Evolutionary conservation across 2,113 vertebrate genomes (phyloP).

Genomic region (Grus americana): DNA sequence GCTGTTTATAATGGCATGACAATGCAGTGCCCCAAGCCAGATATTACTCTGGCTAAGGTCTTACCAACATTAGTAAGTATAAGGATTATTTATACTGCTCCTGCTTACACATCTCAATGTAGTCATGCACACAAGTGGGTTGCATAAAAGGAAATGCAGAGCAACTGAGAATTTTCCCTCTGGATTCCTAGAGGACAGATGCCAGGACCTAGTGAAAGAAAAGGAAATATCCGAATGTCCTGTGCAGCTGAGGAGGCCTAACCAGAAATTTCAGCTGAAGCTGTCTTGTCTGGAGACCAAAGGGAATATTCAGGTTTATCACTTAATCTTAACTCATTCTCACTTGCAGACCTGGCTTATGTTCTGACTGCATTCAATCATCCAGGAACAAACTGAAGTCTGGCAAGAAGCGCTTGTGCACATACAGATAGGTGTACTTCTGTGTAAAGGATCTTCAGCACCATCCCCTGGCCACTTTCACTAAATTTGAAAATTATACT

Average conservation of each 20-base stretch:
- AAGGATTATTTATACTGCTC: neutral
- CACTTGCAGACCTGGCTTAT: neutral
- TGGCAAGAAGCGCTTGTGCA: neutral
- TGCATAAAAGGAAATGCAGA: neutral
- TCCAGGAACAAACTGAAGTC: neutral
- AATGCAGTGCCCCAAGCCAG: neutral
- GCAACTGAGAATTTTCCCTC: neutral
- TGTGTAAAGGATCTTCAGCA: neutral
- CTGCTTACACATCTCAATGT: neutral
- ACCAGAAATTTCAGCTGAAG: neutral
- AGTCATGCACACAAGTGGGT: neutral
- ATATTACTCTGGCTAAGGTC: neutral
- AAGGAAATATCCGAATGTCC: neutral
- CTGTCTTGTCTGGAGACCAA: neutral
- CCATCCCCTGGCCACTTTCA: neutral
- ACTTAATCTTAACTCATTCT: neutral
- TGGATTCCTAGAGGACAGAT: neutral
- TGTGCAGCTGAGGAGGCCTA: neutral
- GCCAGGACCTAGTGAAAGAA: neutral
- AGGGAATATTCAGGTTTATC: neutral
- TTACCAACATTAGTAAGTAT: neutral
- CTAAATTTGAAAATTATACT: neutral
- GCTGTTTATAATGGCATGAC: neutral
- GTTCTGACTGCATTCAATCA: neutral
- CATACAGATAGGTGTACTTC: neutral